A percentile compares a stretch with the other conserved stretches of the same genome.
These are phyloP conservation scores for Tupaia tana DNA, from an alignment of 2,113 vertebrate genomes.

Conservation along the genomic window DNA sequence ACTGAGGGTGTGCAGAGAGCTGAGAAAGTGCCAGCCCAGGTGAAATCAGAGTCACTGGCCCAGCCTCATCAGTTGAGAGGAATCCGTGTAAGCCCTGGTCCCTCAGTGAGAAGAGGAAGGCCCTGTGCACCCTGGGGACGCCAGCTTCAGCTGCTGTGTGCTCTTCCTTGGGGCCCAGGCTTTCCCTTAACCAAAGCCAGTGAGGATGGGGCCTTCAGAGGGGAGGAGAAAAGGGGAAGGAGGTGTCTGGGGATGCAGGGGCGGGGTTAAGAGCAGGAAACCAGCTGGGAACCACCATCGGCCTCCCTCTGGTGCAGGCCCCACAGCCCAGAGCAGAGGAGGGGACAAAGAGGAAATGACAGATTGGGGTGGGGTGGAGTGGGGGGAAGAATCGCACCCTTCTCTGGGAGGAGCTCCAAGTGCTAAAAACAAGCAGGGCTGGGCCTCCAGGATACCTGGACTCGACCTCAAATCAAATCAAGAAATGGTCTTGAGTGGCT, in stretches of 20 bases:
- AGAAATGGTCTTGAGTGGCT: neutral
- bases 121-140: neutral
- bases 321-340: conserved; percentile 45
- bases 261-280: conserved; percentile 70
- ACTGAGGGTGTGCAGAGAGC: neutral
- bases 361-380: conserved; percentile 73
- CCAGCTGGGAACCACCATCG: conserved; percentile 62
- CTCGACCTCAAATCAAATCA: neutral
- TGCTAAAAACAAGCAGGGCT: conserved; percentile 39
- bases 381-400: neutral
- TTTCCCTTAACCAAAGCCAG: neutral
- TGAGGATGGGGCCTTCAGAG: conserved; percentile 24
- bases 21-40: neutral
- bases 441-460: neutral
- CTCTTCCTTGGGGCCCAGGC: neutral
- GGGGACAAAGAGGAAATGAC: conserved; percentile 82
- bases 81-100: neutral
- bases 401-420: neutral
- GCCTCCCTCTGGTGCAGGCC: neutral
- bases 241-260: conserved; percentile 65
- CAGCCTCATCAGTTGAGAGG: neutral
- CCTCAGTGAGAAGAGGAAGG: neutral
- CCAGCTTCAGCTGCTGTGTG: neutral
- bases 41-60: neutral
- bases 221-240: conserved; percentile 77